Conservation (phyloP, 2,888 invertebrate species). For the Thereva nobilitata region DNA sequence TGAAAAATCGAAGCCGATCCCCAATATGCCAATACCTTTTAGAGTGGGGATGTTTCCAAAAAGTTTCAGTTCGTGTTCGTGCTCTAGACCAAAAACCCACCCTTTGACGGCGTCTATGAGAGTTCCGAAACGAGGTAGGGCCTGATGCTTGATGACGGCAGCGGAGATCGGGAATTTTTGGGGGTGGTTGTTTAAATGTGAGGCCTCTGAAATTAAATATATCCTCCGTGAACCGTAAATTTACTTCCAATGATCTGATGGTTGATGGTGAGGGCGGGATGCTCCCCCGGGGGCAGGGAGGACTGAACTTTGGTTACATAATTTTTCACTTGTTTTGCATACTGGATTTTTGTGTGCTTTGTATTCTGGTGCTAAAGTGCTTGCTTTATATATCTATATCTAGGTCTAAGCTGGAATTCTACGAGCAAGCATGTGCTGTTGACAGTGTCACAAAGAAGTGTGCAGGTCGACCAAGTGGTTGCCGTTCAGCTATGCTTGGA, state of each 20-base stretch:
- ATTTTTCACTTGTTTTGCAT: neutral
- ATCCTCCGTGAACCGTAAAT: conserved; percentile 21
- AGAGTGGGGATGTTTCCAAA: neutral
- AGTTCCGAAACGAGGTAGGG: neutral
- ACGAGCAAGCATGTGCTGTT: conserved; percentile 89
- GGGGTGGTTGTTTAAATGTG: conserved; percentile 1
- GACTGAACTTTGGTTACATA: conserved; percentile 10
- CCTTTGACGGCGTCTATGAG: neutral
- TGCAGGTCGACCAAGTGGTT: conserved; percentile 82
- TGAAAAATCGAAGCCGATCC: conserved; percentile 24
- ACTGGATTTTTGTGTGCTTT: neutral
- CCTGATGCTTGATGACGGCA: neutral
- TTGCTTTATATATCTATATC: neutral
- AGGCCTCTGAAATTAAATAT: conserved; percentile 26
- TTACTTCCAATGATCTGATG: conserved; percentile 23
- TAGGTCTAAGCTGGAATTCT: conserved; percentile 81
- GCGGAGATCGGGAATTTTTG: neutral
- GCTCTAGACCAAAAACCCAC: neutral
- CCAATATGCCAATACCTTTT: conserved; percentile 11
- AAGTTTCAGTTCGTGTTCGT: neutral
- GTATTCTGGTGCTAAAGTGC: conserved; percentile 7
- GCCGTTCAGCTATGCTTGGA: conserved; percentile 82
- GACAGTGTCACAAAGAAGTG: conserved; percentile 89
- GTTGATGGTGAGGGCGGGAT: neutral
- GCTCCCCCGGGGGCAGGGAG: neutral